phyloP scores from a whole-genome alignment of 2,888 invertebrate genomes.

The Eupithecia subumbrata region DNA sequence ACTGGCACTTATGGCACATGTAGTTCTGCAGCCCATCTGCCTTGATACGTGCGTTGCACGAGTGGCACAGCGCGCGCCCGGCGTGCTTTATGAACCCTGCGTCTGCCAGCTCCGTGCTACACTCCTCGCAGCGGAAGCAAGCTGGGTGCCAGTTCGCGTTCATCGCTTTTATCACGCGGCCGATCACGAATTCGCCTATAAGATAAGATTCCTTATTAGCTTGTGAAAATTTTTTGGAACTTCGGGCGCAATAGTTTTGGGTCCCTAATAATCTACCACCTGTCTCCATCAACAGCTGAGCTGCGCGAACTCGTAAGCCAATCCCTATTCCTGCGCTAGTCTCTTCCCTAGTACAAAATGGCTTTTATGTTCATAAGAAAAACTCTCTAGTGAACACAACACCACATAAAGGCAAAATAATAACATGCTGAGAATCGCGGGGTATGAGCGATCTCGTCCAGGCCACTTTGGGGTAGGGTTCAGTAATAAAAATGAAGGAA shows the following conservation, averaged over 20 bases:
- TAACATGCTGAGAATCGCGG: neutral
- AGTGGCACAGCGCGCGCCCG: conserved; percentile 94
- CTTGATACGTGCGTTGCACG: conserved; percentile 98
- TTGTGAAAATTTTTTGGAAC: neutral
- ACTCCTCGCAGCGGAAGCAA: conserved; percentile 98
- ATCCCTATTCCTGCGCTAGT: neutral
- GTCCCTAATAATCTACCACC: neutral
- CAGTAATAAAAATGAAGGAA: no score
- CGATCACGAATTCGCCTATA: conserved; percentile 97
- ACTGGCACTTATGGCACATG: conserved; percentile 99
- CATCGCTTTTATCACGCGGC: conserved; percentile 99
- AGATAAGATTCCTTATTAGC: neutral
- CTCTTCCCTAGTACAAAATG: neutral
- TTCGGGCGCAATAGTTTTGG: neutral
- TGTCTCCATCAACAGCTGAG: neutral
- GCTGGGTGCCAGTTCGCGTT: conserved; percentile 99
- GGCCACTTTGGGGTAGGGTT: neutral
- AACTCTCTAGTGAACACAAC: neutral
- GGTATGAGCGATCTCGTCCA: neutral
- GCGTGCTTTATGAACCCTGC: conserved; percentile 98
- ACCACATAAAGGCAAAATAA: neutral
- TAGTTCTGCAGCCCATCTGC: conserved; percentile 98
- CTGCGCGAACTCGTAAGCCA: neutral
- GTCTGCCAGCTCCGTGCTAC: conserved; percentile 95
- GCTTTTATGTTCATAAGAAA: neutral